Evolutionary conservation across 2,888 invertebrate genomes (phyloP), one percentile per base, ranked within the genome.

Genomic region (Salpingus planirostris): DNA sequence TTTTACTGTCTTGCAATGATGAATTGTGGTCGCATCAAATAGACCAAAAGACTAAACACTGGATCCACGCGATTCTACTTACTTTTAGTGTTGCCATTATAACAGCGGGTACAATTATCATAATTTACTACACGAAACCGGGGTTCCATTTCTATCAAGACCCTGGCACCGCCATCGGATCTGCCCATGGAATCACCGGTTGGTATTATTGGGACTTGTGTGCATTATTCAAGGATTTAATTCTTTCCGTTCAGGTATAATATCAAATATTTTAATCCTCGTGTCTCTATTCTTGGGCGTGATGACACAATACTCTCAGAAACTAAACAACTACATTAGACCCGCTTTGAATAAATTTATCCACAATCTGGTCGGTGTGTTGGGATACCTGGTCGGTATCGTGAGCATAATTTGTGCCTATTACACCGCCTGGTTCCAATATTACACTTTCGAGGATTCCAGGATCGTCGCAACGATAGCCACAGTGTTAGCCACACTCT

Each of bases 321-420:
- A 26, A 7, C 7, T 30, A 3, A 21, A 29, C n/a, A n/a, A n/a
- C n/a, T 33, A 15, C 11, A 5, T 2, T n/a, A 10, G 14, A 11
- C 26, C 29, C 3, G 26, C 21, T 25, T 21, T 3, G 15, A 15
- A 21, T n/a, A 59, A 60, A 46, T 40, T 59, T 3, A 27, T 48
- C 2, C 63, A 63, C 39, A 61, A 63, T 31, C 22, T 52, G 22
- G 15, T 57, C 8, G 62, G 62, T 5, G 42, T 58, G 3, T 14
- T 53, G 10, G 53, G 54, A 13, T 60, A 55, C 26, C 44, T 50
- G 5, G 46, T 62, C 3, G 59, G 59, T 5, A 47, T 62, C 11
- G 42, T 52, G 2, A 54, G 58, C 38, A 41, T 60, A 2, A 50
- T 52, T 39, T 53, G 43, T 29, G 58, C 50, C 3, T 60, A 44